Percentiles rank a stretch among this genome's conserved stretches.
These are phyloP conservation scores for Mionectes macconnelli DNA, from an alignment of 2,113 vertebrate genomes.

Conservation along the genomic window DNA sequence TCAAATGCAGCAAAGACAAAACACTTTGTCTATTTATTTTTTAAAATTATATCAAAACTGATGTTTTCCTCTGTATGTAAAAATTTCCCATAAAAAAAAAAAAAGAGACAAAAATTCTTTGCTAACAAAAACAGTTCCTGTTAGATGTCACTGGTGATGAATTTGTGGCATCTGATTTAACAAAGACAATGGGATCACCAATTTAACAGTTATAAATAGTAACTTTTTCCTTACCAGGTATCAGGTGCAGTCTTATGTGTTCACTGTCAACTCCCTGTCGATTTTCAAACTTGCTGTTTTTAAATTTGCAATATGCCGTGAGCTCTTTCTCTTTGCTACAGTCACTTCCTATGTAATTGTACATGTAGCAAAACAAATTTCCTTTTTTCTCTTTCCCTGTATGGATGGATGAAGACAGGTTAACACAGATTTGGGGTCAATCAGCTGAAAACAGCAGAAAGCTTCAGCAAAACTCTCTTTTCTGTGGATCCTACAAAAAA, in stretches of 20 bases:
- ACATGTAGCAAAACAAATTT: slow-evolving; percentile 53
- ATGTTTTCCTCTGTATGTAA: not conserved
- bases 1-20: not conserved
- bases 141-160: not conserved
- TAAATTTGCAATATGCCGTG: slow-evolving; percentile 17
- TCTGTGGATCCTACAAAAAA: not conserved
- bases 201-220: not conserved
- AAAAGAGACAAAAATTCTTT: not conserved
- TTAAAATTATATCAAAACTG: accelerated
- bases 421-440: not conserved
- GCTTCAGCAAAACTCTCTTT: not conserved
- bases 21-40: not conserved
- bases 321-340: not conserved
- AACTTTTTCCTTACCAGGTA: slow-evolving; percentile 57
- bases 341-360: not conserved
- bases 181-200: not conserved
- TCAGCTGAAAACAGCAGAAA: not conserved
- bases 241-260: slow-evolving; percentile 8
- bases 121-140: not conserved
- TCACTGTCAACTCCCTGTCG: slow-evolving; percentile 20
- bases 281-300: slow-evolving; percentile 64
- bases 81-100: not conserved
- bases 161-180: not conserved
- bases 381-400: not conserved
- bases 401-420: not conserved